Conservation (phyloP, 1,140 invertebrate genomes). For the Zelostemma sp. region DNA sequence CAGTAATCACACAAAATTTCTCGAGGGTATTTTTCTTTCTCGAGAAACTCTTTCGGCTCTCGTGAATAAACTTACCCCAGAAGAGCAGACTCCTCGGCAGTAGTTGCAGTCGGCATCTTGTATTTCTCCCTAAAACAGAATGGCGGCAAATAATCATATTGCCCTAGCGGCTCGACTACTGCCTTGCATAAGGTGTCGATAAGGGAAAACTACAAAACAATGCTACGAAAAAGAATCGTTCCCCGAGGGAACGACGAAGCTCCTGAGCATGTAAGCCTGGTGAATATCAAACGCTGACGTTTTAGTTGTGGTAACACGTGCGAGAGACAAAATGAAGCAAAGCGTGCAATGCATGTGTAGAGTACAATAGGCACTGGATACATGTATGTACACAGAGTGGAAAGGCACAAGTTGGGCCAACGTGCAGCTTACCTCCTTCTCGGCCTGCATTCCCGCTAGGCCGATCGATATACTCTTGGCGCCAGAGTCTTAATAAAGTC, state of each 20-base stretch:
- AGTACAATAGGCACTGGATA: constrained; percentile 13
- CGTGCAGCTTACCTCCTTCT: constrained; percentile 55
- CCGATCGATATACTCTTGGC: constrained; percentile 60
- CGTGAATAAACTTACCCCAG: constrained; percentile 74
- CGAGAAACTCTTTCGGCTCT: not conserved
- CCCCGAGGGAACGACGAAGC: no score
- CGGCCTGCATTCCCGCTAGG: constrained; percentile 56
- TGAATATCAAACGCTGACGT: constrained; percentile 35
- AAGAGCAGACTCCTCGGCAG: constrained; percentile 78
- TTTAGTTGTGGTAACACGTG: constrained; percentile 11
- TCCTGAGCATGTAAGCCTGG: not conserved
- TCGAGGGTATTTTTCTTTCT: constrained; percentile 26
- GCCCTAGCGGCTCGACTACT: constrained; percentile 58
- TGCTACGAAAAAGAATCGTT: no score
- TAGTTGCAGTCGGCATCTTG: constrained; percentile 77
- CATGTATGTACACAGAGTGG: constrained; percentile 44
- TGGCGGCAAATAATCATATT: constrained; percentile 66
- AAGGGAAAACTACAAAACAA: constrained; percentile 14
- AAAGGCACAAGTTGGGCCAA: constrained; percentile 50
- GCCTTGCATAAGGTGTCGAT: constrained; percentile 14
- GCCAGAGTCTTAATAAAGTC: constrained; percentile 54
- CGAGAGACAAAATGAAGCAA: constrained; percentile 31
- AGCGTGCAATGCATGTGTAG: constrained; percentile 22
- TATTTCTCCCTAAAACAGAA: constrained; percentile 74
- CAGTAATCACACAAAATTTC: not conserved